phyloP scores from a whole-genome alignment of 2,113 vertebrate genomes.

The Coptodon bakossiorum region DNA sequence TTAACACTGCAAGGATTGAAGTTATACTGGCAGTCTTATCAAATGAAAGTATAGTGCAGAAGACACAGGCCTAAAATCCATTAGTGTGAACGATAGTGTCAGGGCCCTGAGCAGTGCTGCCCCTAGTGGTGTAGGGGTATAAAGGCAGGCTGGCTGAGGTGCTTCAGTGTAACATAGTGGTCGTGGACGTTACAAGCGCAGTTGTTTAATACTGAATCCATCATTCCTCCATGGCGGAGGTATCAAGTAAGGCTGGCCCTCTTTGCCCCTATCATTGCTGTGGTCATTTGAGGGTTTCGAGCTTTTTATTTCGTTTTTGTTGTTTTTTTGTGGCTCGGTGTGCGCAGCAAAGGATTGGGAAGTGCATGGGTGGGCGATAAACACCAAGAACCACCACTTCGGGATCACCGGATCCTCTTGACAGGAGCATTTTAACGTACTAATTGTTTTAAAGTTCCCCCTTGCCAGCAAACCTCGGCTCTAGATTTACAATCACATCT shows the following conservation, averaged over 20 bases:
- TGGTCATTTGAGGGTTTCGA: slow-evolving; percentile 34
- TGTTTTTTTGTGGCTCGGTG: background rate
- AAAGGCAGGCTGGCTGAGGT: slow-evolving; percentile 65
- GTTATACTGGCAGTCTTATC: background rate
- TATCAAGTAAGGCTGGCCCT: slow-evolving; percentile 56
- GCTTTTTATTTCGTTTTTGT: background rate
- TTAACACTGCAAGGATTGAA: background rate
- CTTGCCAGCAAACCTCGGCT: background rate
- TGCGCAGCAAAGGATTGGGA: background rate
- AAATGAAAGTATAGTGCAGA: background rate
- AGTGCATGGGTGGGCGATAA: background rate
- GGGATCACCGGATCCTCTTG: background rate
- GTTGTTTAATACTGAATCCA: slow-evolving; percentile 38
- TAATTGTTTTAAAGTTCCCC: background rate
- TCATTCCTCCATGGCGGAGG: slow-evolving; percentile 37
- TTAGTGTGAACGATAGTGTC: slow-evolving; percentile 24
- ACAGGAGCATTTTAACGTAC: background rate
- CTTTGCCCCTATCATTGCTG: slow-evolving; percentile 23
- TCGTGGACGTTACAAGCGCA: slow-evolving; percentile 17
- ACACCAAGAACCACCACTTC: background rate
- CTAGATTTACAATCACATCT: slow-evolving; percentile 18
- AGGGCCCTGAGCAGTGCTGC: slow-evolving; percentile 63
- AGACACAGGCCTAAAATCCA: slow-evolving; percentile 8
- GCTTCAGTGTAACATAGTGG: slow-evolving; percentile 41
- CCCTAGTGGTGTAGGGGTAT: slow-evolving; percentile 56